Percentiles rank a stretch among this genome's conserved stretches.
Evolutionary conservation across 92 coral and sea anemone species (phyloP).

Genomic region (Pocillopora meandrina): DNA sequence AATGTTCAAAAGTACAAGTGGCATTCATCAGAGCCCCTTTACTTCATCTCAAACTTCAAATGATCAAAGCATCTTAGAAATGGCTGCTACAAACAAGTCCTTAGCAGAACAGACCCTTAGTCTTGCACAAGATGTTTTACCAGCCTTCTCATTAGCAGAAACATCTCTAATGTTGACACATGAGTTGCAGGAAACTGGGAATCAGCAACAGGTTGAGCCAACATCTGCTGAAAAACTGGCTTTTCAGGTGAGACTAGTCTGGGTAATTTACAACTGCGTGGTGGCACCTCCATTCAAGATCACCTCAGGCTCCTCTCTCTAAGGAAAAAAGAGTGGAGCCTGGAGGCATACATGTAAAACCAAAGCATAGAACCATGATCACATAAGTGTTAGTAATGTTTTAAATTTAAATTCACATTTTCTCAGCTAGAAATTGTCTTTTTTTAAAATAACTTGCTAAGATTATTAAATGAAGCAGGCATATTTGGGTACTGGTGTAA

Average conservation of each 20-base stretch:
- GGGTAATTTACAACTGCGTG: neutral
- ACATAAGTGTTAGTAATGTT: too few relatives aligned
- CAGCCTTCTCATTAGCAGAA: conserved; percentile 58
- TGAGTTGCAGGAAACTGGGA: conserved; percentile 28
- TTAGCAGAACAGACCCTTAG: conserved; percentile 69
- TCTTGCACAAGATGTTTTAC: conserved; percentile 42
- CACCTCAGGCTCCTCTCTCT: too few relatives aligned
- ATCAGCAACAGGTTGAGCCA: conserved; percentile 65
- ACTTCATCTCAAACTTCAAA: conserved; percentile 15
- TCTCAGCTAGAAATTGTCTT: too few relatives aligned
- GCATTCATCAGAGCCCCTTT: conserved; percentile 7
- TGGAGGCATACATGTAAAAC: too few relatives aligned
- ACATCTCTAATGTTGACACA: conserved; percentile 52
- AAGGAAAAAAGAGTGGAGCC: too few relatives aligned
- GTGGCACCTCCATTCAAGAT: neutral
- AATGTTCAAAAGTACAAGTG: conserved; percentile 29
- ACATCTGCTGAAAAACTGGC: conserved; percentile 97
- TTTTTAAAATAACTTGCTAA: too few relatives aligned
- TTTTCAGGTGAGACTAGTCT: conserved; percentile 18
- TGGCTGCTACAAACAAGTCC: conserved; percentile 77
- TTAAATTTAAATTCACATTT: too few relatives aligned
- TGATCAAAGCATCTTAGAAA: conserved; percentile 84
- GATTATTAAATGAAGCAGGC: too few relatives aligned
- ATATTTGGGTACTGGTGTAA: too few relatives aligned
- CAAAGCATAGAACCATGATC: too few relatives aligned